Base-by-base conservation (phyloP, 1,140 invertebrate genomes). In the Penaeus indicus region DNA sequence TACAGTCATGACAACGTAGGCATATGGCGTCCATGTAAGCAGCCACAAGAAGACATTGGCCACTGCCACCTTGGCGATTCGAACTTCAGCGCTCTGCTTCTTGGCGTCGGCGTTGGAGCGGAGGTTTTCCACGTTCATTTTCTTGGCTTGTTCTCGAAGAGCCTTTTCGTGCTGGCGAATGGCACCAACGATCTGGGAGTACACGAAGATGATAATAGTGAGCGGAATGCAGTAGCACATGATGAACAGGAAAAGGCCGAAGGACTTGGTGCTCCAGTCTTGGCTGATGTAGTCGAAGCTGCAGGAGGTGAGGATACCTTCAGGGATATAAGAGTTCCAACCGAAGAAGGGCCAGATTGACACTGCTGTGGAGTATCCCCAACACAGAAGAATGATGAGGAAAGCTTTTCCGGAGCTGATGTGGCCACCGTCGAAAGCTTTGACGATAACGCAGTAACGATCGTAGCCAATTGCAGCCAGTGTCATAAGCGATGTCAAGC, bases 121-220 rank as follows among this genome's bases (percentile, higher is more conserved):
- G 18, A 93, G 90, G 18, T 91, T 91, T 19, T 92, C 91, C 27
- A 93, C 92, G 81, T 93, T 93, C 92, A 93, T 93, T 86, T 92
- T 93, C 87, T 92, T 92, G 19, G 93, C 93, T 86, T 93, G 92
- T 72, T 92, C 92, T 32, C 91, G 81, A 91, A 94, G 92, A 86
- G 93, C 92, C 63, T 92, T 92, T 87, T 94, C 93, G 91, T 94
- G 94, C 25, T 91, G 91, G 11, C 91, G 92, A 60, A 94, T 93
- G 32, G 94, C 92, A 32, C 91, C 90, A 32, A 93, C 92, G 85
- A 94, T 94, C 88, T 92, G 90, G 82, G 90, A 91, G 91, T 94
- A 94, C 86, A 92, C 93, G 90, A 92, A 92, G 47, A 93, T 64
- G 63, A 91, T 91, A n/a, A 84, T 4, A 21, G 81, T 25, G 25